Conservation (phyloP, 2,113 vertebrate species). For the Corapipo altera region DNA sequence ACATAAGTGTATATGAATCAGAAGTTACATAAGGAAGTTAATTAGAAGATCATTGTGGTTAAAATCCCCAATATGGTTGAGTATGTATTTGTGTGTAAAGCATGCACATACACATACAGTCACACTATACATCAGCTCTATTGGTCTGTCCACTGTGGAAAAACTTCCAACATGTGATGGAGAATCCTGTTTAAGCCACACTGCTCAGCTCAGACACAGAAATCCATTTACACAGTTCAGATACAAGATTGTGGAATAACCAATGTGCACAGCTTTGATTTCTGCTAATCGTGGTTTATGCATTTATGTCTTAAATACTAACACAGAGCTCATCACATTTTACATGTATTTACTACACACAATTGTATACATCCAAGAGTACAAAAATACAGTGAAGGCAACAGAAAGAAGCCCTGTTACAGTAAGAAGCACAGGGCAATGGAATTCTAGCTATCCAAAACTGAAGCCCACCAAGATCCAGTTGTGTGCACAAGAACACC, state of each 20-base stretch:
- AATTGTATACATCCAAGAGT: accelerated
- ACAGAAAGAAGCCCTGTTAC: neutral
- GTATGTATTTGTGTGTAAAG: neutral
- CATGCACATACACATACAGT: no score
- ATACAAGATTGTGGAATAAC: neutral
- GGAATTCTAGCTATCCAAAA: neutral
- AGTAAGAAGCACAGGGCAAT: neutral
- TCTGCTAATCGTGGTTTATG: neutral
- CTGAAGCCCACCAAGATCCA: neutral
- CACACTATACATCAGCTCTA: neutral
- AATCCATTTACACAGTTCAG: neutral
- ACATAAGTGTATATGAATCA: neutral
- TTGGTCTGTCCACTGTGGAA: neutral
- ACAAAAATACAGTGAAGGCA: accelerated
- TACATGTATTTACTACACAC: neutral
- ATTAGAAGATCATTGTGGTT: neutral
- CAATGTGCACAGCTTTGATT: neutral
- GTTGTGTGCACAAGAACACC: neutral
- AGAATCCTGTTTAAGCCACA: neutral
- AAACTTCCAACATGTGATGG: neutral
- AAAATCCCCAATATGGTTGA: neutral
- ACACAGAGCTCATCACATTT: neutral
- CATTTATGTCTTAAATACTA: neutral
- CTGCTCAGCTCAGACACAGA: neutral
- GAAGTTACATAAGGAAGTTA: neutral